Conservation (phyloP, 2,113 vertebrate species). For the Ageneiosus marmoratus region DNA sequence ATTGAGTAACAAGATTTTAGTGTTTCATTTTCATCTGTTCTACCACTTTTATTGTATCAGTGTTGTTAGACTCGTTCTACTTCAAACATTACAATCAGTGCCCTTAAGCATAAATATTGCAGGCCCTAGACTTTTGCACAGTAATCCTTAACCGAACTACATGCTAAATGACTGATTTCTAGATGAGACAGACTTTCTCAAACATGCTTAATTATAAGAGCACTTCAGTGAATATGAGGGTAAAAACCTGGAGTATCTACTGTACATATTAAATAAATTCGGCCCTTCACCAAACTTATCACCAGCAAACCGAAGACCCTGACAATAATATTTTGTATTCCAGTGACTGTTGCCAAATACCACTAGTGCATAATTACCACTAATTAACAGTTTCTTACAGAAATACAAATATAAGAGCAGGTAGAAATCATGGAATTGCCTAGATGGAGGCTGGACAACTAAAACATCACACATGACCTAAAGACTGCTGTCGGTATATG, state of each 20-base stretch:
- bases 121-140: not conserved
- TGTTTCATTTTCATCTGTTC: not conserved
- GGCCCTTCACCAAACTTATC: not conserved
- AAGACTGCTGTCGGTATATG: not conserved
- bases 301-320: not conserved
- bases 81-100: no score
- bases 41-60: not conserved
- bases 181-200: not conserved
- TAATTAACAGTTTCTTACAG: not conserved
- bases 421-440: not conserved
- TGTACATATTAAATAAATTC: not conserved
- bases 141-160: not conserved
- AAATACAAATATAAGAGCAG: not conserved
- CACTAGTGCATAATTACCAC: not conserved
- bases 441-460: not conserved
- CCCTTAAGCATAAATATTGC: not conserved
- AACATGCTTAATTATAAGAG: conserved; percentile 33
- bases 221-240: conserved; percentile 15
- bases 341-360: not conserved
- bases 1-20: not conserved
- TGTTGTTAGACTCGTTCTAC: no score
- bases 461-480: not conserved
- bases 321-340: not conserved
- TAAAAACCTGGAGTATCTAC: not conserved
- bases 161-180: not conserved